Conservation (phyloP, 2,888 invertebrate species). For the Taphrorychus bicolor region DNA sequence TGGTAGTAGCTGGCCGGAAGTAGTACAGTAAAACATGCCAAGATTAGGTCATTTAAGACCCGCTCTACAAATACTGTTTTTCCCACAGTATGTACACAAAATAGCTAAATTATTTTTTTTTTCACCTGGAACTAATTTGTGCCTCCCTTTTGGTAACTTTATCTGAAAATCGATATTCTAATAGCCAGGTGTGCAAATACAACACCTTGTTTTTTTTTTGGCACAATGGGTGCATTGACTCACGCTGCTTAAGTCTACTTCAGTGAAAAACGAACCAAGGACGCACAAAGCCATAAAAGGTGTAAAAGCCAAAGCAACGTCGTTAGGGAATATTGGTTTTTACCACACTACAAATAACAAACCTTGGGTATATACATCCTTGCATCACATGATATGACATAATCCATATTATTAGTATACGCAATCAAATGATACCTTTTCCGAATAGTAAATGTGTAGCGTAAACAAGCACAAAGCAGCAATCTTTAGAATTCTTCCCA, state of each 20-base stretch:
- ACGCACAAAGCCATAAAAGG: too few species aligned
- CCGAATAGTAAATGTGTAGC: not conserved
- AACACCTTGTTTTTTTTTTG: not conserved
- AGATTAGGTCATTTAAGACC: too few species aligned
- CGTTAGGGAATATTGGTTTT: not conserved
- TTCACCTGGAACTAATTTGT: too few species aligned
- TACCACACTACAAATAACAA: not conserved
- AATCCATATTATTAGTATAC: not conserved
- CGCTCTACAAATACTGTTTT: too few species aligned
- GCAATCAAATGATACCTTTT: not conserved
- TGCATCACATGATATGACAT: not conserved
- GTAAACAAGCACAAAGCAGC: too few species aligned
- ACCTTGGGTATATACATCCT: not conserved
- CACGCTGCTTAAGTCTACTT: not conserved
- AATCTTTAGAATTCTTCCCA: too few species aligned
- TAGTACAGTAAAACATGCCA: too few species aligned
- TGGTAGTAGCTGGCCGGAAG: too few species aligned
- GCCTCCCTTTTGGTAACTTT: too few species aligned
- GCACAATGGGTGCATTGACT: not conserved
- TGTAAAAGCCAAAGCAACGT: not conserved
- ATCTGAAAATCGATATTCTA: too few species aligned
- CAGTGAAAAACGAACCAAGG: not conserved
- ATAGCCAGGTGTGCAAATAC: slow-evolving; percentile 1
- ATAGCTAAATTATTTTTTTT: too few species aligned
- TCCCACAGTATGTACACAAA: too few species aligned